These are phyloP conservation scores for Rhincodon typus DNA, from an alignment of 2,797 vertebrate genomes.

Conservation along the genomic window DNA sequence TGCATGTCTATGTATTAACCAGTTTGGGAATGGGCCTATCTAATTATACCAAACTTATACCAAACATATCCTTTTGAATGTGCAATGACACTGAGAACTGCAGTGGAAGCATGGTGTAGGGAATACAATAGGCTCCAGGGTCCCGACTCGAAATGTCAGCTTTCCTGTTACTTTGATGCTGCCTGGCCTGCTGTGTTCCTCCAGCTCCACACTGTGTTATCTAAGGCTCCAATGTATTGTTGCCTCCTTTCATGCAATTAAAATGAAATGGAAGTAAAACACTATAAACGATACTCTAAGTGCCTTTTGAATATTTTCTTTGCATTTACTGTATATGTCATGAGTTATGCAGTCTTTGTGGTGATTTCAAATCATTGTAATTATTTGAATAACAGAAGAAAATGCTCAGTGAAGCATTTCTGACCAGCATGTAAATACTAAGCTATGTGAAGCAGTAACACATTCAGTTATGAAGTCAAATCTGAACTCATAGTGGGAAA, in stretches of 20 bases:
- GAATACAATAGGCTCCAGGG: not conserved
- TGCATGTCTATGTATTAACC: not conserved
- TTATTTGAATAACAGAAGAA: not conserved
- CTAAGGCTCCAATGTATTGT: not conserved
- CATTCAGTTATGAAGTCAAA: not conserved
- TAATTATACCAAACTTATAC: not conserved
- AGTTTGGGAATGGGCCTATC: not conserved
- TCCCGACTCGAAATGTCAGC: too few relatives aligned
- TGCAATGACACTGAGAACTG: not conserved
- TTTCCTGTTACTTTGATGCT: too few relatives aligned
- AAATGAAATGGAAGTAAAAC: not conserved
- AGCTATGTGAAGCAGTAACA: not conserved
- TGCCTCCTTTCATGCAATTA: not conserved
- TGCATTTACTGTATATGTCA: not conserved
- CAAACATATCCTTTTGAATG: not conserved
- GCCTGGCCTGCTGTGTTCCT: too few relatives aligned
- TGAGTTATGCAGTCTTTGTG: not conserved
- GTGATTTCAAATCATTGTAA: not conserved
- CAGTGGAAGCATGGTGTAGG: not conserved
- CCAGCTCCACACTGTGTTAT: too few relatives aligned
- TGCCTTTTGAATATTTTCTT: not conserved
- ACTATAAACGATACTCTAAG: too few relatives aligned
- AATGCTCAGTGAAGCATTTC: not conserved
- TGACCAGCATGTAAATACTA: not conserved
- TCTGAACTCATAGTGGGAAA: not conserved